Evolutionary conservation across 2,113 vertebrate species (phyloP).

Genomic region (Canis aureus): DNA sequence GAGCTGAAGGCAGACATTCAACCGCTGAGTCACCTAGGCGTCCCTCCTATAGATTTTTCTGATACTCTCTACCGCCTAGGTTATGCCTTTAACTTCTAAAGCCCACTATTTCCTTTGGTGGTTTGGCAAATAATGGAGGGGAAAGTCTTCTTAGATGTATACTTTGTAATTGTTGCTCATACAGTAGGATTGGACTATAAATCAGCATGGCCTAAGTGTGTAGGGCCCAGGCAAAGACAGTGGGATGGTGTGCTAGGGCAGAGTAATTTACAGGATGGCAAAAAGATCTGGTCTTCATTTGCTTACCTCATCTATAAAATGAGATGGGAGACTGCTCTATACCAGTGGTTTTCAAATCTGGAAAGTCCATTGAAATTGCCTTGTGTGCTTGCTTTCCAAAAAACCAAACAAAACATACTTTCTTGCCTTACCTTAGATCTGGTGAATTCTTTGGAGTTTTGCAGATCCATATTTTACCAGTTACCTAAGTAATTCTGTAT

Average conservation of each 20-base stretch:
- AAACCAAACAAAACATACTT: neutral
- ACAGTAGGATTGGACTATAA: neutral
- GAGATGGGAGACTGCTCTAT: neutral
- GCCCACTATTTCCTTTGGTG: slow-evolving; percentile 31
- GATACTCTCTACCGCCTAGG: neutral
- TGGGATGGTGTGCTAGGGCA: neutral
- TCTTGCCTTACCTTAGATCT: slow-evolving; percentile 16
- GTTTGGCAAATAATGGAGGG: slow-evolving; percentile 20
- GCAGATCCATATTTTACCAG: neutral
- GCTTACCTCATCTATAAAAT: slow-evolving; percentile 32
- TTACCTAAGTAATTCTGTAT: neutral
- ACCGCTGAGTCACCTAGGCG: too few species aligned
- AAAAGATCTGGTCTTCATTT: neutral
- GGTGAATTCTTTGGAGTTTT: slow-evolving; percentile 23
- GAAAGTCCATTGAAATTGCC: slow-evolving; percentile 4
- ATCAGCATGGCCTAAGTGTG: neutral
- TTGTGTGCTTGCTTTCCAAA: neutral
- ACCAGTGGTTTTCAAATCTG: neutral
- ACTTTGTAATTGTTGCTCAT: neutral
- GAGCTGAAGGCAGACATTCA: too few species aligned
- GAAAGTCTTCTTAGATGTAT: neutral
- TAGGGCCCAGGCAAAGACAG: neutral
- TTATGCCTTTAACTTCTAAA: slow-evolving; percentile 43
- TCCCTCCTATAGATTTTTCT: neutral
- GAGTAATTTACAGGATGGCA: slow-evolving; percentile 16